Evolutionary conservation across 2,113 vertebrate species (phyloP).

Genomic region (Cyprinodon variegatus): DNA sequence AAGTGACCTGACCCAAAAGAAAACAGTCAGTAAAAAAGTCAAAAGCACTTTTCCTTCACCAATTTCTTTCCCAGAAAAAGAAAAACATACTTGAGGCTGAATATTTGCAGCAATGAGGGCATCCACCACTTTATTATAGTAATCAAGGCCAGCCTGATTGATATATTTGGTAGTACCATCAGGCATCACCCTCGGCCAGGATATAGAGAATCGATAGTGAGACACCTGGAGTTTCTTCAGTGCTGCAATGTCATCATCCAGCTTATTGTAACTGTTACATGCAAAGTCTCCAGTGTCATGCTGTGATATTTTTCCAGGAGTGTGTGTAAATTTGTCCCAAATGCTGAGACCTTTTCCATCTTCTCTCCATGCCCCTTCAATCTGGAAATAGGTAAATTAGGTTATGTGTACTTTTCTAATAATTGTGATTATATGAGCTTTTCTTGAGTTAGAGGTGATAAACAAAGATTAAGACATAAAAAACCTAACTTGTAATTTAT

Average conservation of each 20-base stretch:
- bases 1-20: conserved; percentile 80
- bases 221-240: conserved; percentile 86
- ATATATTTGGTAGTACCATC: conserved; percentile 86
- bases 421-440: neutral
- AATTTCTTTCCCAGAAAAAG: neutral
- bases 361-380: conserved; percentile 93
- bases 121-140: conserved; percentile 87
- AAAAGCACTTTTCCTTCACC: neutral
- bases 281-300: conserved; percentile 88
- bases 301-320: conserved; percentile 82
- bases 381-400: conserved; percentile 72
- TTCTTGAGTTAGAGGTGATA: neutral
- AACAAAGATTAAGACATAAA: neutral
- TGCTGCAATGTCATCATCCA: conserved; percentile 86
- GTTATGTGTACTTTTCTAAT: neutral
- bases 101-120: conserved; percentile 87
- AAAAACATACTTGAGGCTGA: conserved; percentile 85
- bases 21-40: neutral
- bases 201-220: conserved; percentile 94
- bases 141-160: conserved; percentile 87
- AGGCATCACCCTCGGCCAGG: conserved; percentile 92
- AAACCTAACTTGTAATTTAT: neutral
- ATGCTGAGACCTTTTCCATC: conserved; percentile 97
- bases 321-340: conserved; percentile 93
- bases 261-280: conserved; percentile 93